These are phyloP conservation scores for Cossypha heuglini DNA, from an alignment of 2,797 vertebrate species.

Conservation along the genomic window DNA sequence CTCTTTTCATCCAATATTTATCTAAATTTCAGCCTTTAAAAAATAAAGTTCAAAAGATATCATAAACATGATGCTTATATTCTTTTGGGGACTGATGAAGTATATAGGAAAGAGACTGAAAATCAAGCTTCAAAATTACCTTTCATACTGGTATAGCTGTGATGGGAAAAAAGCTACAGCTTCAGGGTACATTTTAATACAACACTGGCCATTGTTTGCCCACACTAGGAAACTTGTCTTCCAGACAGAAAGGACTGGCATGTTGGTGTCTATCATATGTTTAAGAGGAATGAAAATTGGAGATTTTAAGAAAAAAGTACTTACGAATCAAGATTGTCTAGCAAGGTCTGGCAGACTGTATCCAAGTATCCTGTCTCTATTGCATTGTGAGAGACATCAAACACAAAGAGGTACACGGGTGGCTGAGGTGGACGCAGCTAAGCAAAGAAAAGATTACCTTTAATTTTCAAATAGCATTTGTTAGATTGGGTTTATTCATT, in stretches of 20 bases:
- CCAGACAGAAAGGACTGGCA: not conserved
- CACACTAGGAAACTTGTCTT: not conserved
- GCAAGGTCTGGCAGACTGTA: slow-evolving; percentile 88
- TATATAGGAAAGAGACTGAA: not conserved
- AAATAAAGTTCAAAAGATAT: not conserved
- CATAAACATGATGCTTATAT: not conserved
- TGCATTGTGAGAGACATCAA: slow-evolving; percentile 95
- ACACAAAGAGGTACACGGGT: slow-evolving; percentile 93
- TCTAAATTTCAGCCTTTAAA: not conserved
- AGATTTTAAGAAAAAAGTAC: slow-evolving; percentile 52
- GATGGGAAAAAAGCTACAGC: not conserved
- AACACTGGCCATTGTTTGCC: not conserved
- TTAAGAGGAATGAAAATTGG: not conserved
- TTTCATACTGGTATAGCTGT: not conserved
- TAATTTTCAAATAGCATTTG: not conserved
- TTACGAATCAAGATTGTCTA: slow-evolving; percentile 93
- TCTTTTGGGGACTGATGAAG: not conserved
- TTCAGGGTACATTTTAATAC: not conserved
- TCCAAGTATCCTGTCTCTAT: slow-evolving; percentile 93
- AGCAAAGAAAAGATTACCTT: slow-evolving; percentile 18
- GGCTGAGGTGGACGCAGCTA: slow-evolving; percentile 96
- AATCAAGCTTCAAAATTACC: not conserved
- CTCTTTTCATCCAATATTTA: not conserved
- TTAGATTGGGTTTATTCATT: not conserved
- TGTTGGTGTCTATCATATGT: not conserved